Evolutionary conservation across 2,797 vertebrate species (phyloP), one percentile per base, ranked within the genome.

Genomic region (Fringilla coelebs): DNA sequence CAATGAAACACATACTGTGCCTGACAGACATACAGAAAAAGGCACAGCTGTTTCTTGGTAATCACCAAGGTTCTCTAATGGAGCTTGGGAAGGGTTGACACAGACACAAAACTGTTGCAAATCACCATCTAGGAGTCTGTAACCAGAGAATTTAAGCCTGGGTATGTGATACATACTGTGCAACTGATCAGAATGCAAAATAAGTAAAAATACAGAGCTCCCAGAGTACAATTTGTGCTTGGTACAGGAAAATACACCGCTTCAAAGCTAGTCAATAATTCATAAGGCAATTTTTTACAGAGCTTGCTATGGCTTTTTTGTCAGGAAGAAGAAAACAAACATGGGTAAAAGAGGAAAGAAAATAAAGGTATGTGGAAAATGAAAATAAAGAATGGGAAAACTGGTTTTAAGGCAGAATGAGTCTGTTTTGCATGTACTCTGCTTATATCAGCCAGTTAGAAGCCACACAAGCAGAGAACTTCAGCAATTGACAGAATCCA

Each of bases 251-350:
- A 58, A 54, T 9, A 11, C 3, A 21, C 1, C 4, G 29, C 19
- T 26, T 83, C 61, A 84, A 77, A 67, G 8, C 7, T 61, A n/a
- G 20, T 45, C 4, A 5, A 25, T 40, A 67, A 29, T 46, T 67
- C 3, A 7, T 28, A 31, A 34, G 13, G 24, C 25, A 60, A 9
- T 8, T 72, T 81, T 84, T 87, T 74, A 75, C 25, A 58, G 7
- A 0, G 0, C 20, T 54, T 51, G 7, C 3, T 60, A 48, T 63
- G 4, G 20, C 12, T 66, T 65, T 82, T 25, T 76, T 60, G 14
- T 12, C 38, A 77, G 52, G 57, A 86, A 90, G n/a, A 16, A 58
- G 58, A 60, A 91, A 85, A 31, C 6, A 87, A 54, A 40, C 31
- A 26, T 22, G 5, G 14, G 10, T 15, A 86, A 80, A 70, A 57